Percentiles rank a stretch among this genome's conserved stretches.
Conservation (phyloP, 2,113 vertebrate species). For the Notiomystis cincta region DNA sequence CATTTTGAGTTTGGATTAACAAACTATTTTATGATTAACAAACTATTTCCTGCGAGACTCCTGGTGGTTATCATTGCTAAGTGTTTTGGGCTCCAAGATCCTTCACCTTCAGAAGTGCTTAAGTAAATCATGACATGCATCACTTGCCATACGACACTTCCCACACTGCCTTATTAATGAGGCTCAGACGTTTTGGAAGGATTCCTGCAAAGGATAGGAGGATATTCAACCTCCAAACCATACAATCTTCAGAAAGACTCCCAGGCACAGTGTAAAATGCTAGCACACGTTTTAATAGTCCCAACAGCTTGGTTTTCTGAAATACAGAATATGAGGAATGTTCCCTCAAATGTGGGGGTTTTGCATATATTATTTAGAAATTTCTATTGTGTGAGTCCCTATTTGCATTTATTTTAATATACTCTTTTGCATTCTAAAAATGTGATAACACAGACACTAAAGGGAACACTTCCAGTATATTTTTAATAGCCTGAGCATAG, state of each 20-base stretch:
- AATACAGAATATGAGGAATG: neutral
- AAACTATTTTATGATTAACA: neutral
- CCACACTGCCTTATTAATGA: neutral
- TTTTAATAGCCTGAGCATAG: neutral
- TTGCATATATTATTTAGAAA: neutral
- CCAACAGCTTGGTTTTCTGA: neutral
- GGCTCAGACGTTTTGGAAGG: neutral
- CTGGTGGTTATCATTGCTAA: neutral
- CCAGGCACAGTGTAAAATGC: neutral
- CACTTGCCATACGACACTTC: neutral
- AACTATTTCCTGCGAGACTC: neutral
- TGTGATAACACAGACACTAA: neutral
- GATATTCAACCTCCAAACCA: neutral
- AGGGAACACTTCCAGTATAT: neutral
- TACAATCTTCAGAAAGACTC: neutral
- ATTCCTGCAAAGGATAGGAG: neutral
- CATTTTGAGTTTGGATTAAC: neutral
- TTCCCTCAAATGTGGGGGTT: neutral
- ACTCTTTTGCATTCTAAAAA: neutral
- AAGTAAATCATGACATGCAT: neutral
- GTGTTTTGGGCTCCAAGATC: neutral
- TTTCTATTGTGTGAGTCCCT: neutral
- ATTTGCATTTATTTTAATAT: neutral
- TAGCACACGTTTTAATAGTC: neutral
- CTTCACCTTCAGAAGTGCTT: conserved; percentile 5